Evolutionary conservation across 2,888 invertebrate genomes (phyloP).

Genomic region (Lasioglossum oenotherae): DNA sequence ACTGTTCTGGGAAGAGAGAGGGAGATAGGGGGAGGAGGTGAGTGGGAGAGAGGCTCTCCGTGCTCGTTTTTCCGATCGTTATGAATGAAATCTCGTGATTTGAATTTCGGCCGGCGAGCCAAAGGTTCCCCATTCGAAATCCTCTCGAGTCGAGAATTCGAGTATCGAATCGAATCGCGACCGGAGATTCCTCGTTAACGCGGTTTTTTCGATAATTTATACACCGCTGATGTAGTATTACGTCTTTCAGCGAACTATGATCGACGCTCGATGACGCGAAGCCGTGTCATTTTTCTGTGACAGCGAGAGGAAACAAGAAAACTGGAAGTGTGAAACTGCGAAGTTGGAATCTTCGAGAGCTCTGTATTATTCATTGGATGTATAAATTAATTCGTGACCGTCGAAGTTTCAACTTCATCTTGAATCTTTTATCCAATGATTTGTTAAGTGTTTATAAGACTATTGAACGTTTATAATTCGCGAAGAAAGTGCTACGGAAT

Average conservation of each 20-base stretch:
- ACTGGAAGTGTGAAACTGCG: neutral
- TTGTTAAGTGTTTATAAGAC: too few relatives aligned
- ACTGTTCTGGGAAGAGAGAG: neutral
- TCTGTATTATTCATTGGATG: too few relatives aligned
- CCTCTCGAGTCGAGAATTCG: neutral
- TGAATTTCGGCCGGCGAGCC: neutral
- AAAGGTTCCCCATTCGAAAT: neutral
- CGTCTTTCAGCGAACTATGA: neutral
- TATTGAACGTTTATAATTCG: too few relatives aligned
- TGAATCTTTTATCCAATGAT: too few relatives aligned
- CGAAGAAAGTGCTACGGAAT: too few relatives aligned
- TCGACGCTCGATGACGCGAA: neutral
- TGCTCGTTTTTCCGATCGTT: conserved; percentile 25
- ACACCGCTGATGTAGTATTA: neutral
- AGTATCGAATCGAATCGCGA: neutral
- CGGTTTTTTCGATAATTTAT: neutral
- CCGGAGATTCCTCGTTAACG: neutral
- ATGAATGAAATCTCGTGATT: conserved; percentile 32
- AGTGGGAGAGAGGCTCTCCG: neutral
- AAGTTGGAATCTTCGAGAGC: neutral
- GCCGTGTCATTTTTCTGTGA: neutral
- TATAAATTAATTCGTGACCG: too few relatives aligned
- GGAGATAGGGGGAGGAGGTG: too few relatives aligned
- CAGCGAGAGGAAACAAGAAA: neutral
- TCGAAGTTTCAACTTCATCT: too few relatives aligned